Evolutionary conservation across 2,113 vertebrate genomes (phyloP).

Genomic region (Danionella cerebrum): DNA sequence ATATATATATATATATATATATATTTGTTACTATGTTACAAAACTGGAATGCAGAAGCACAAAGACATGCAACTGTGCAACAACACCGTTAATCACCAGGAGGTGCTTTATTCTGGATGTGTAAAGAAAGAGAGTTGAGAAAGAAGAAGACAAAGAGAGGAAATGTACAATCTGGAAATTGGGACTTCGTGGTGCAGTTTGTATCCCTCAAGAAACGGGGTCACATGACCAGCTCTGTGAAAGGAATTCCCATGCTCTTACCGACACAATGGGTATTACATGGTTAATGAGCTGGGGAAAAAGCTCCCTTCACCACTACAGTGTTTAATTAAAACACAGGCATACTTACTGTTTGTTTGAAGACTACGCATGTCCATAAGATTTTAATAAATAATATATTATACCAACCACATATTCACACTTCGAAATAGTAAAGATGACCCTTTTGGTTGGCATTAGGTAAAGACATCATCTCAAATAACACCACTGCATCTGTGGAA

Average conservation of each 20-base stretch:
- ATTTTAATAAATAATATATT: neutral
- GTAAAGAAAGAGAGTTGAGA: neutral
- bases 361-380: neutral
- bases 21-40: too few relatives aligned
- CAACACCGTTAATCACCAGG: constrained; percentile 48
- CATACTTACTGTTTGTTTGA: neutral
- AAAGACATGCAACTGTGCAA: constrained; percentile 29
- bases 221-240: constrained; percentile 50
- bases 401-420: neutral
- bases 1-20: constrained; percentile 8
- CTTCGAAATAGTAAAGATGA: neutral
- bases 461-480: too few relatives aligned
- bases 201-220: neutral
- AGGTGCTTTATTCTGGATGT: constrained; percentile 25
- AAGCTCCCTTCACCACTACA: constrained; percentile 31
- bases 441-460: neutral
- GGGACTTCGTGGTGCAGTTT: neutral
- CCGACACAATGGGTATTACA: constrained; percentile 64
- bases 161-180: neutral
- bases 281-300: constrained; percentile 64
- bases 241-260: constrained; percentile 61
- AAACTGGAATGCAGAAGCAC: too few relatives aligned
- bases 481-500: too few relatives aligned
- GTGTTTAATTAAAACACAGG: constrained; percentile 7
- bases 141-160: neutral